Evolutionary conservation across 2,797 vertebrate genomes (phyloP).

Genomic region (Champsocephalus gunnari): DNA sequence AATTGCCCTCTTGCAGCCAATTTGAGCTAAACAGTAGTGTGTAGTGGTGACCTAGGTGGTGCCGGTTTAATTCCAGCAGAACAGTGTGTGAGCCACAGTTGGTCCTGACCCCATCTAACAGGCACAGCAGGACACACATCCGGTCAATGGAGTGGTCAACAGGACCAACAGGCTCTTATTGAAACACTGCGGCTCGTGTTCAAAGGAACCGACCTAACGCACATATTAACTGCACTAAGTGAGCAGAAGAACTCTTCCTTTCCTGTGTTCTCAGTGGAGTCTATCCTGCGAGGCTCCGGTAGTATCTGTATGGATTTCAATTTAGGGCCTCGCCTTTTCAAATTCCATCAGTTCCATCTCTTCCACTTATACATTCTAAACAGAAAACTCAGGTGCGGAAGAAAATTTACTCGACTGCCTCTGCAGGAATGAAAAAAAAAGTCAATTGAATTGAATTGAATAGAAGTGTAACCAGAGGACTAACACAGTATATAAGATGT

Average conservation of each 20-base stretch:
- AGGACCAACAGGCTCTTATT: constrained; percentile 67
- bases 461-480: constrained; percentile 83
- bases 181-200: constrained; percentile 65
- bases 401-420: constrained; percentile 76
- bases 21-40: constrained; percentile 71
- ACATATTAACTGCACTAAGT: constrained; percentile 70
- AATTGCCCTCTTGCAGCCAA: constrained; percentile 74
- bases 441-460: constrained; percentile 83
- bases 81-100: constrained; percentile 69
- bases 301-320: constrained; percentile 66
- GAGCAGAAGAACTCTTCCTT: constrained; percentile 52
- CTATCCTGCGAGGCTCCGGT: constrained; percentile 14
- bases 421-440: constrained; percentile 52
- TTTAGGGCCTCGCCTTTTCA: constrained; percentile 47
- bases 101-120: constrained; percentile 79
- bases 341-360: constrained; percentile 71
- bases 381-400: constrained; percentile 56
- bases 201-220: constrained; percentile 61
- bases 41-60: constrained; percentile 62
- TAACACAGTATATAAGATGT: constrained; percentile 83
- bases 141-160: constrained; percentile 75
- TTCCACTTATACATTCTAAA: constrained; percentile 70
- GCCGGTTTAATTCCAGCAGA: constrained; percentile 68
- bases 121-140: constrained; percentile 66
- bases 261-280: constrained; percentile 15